Percentiles rank a stretch among this genome's conserved stretches.
phyloP scores from a whole-genome alignment of 2,113 vertebrate species.

The Aramus guarauna region DNA sequence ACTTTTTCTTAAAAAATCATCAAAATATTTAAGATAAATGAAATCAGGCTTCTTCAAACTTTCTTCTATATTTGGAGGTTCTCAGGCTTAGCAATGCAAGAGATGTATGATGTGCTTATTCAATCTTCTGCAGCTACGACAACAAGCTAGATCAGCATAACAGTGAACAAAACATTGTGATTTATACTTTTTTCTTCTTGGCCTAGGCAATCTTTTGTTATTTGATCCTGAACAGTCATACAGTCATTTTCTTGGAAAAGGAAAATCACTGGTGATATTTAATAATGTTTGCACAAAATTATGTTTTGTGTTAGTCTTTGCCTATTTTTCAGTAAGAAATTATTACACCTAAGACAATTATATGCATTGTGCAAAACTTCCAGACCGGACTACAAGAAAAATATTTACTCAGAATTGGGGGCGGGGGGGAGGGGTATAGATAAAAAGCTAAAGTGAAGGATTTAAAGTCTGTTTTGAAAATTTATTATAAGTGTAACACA shows the following conservation, averaged over 20 bases:
- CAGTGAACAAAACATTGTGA: not conserved
- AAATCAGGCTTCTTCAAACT: not conserved
- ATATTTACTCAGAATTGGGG: not conserved
- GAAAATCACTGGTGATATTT: not conserved
- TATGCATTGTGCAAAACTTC: not conserved
- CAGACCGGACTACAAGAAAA: not conserved
- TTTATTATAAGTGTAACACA: not conserved
- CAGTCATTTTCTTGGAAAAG: not conserved
- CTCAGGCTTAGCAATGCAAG: not conserved
- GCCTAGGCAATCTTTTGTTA: not conserved
- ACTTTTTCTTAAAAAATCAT: not conserved
- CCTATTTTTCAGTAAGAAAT: not conserved
- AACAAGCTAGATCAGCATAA: not conserved
- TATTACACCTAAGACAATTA: not conserved
- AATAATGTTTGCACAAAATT: not conserved
- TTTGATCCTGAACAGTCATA: not conserved
- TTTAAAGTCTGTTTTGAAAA: not conserved
- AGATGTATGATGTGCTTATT: not conserved
- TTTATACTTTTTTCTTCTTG: not conserved
- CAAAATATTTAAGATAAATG: not conserved
- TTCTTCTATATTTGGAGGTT: not conserved
- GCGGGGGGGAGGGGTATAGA: rapidly evolving
- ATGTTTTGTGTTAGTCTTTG: not conserved
- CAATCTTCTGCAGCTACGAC: not conserved
- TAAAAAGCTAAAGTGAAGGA: not conserved